Base-by-base conservation (phyloP, 2,888 invertebrate species). In the Drosophila meridionalis region DNA sequence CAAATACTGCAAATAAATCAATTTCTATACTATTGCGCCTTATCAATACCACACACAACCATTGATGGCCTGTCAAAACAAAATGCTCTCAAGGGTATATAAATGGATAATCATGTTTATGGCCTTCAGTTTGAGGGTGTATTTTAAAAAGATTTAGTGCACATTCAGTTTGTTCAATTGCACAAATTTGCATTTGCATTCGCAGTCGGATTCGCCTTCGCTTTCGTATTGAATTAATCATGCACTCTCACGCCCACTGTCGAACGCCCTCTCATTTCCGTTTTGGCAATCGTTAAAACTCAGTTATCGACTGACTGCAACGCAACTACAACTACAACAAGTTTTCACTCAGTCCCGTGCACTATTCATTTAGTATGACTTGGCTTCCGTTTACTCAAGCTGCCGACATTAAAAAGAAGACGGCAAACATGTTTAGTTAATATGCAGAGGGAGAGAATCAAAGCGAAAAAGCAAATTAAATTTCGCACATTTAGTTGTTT, bases 121-220 rank as follows among this genome's bases (percentile, higher is more conserved):
- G 60, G 53, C 67, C 38, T 48, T 42, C 48, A 43, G 52, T 56
- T 34, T 58, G 65, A 43, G n/a, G n/a, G 28, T 26, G 43, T 57
- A 52, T 77, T 68, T 72, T 64, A 69, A 74, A 68, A 70, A 69
- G 63, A 69, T 72, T 80, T 73, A 77, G 73, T 75, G 68, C 67
- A 66, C 45, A 73, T 78, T 56, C 56, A 62, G 66, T 70, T 58
- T 45, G 34, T 53, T 47, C 60, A 68, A 57, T 73, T 57, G 70
- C 30, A 69, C 65, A 65, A 74, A 74, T 69, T 74, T 70, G 62
- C 69, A 67, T 53, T 73, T 20, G 43, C 48, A 8, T 48, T 50
- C 63, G 63, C 80, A 65, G 20, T 20, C 20, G 20, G 20, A 67
- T 53, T 73, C 9, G 43, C 48, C 4, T 48, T 50, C 63, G 63